These are phyloP conservation scores for Eolophus roseicapilla DNA, from an alignment of 2,113 vertebrate species.

Conservation along the genomic window DNA sequence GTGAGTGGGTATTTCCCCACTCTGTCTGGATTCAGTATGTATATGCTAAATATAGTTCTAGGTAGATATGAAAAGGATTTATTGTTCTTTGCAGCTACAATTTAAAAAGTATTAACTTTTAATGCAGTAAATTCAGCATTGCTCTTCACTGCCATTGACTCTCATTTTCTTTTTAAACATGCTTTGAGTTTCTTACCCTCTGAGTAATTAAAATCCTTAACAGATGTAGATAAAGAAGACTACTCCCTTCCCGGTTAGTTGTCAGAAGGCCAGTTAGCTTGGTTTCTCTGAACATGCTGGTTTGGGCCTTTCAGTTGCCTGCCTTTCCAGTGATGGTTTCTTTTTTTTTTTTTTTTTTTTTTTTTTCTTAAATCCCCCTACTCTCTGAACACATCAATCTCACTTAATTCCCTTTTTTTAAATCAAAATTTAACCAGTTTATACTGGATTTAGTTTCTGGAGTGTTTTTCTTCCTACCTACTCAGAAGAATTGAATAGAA, in stretches of 20 bases:
- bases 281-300: not conserved
- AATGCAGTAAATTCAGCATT: not conserved
- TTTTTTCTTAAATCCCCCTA: not conserved
- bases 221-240: not conserved
- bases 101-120: not conserved
- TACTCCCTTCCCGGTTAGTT: not conserved
- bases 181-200: not conserved
- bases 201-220: not conserved
- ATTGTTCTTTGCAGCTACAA: not conserved
- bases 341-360: too few relatives aligned
- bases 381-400: not conserved
- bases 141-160: not conserved
- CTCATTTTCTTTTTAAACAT: not conserved
- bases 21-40: not conserved
- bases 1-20: not conserved
- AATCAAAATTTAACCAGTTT: not conserved
- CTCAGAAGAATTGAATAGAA: not conserved
- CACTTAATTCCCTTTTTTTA: not conserved
- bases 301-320: not conserved
- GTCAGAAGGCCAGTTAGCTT: not conserved
- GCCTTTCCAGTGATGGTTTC: not conserved
- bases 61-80: not conserved
- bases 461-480: not conserved
- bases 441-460: not conserved
- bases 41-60: not conserved